phyloP scores from a whole-genome alignment of 2,888 invertebrate species.

The Strigamia transsilvanica region DNA sequence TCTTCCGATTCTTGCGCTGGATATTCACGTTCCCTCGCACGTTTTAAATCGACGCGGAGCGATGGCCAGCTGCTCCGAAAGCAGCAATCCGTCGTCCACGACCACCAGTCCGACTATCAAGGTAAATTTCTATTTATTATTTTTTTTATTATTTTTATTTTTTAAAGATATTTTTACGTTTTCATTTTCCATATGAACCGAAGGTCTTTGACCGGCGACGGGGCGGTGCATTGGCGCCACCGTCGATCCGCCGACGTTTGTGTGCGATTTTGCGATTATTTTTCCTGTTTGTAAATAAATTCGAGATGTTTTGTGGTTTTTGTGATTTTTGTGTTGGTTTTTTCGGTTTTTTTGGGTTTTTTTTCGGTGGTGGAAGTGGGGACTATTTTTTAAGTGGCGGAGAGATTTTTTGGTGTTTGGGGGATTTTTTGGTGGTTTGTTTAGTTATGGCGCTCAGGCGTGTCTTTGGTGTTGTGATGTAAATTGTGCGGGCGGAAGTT shows the following conservation, averaged over 20 bases:
- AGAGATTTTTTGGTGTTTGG: too few relatives aligned
- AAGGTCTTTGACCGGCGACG: conserved; percentile 33
- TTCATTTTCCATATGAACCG: too few relatives aligned
- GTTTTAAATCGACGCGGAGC: neutral
- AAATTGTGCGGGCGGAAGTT: too few relatives aligned
- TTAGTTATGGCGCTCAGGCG: too few relatives aligned
- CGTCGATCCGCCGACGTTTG: neutral
- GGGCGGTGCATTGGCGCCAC: conserved; percentile 2
- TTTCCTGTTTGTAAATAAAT: neutral
- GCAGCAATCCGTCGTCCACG: conserved; percentile 9
- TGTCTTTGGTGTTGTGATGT: too few relatives aligned
- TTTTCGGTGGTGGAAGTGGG: too few relatives aligned
- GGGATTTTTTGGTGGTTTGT: too few relatives aligned
- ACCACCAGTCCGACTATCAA: neutral
- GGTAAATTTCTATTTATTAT: too few relatives aligned
- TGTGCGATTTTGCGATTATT: neutral
- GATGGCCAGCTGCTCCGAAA: neutral
- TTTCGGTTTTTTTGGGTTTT: too few relatives aligned
- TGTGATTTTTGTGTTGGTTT: too few relatives aligned
- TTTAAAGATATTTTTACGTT: neutral
- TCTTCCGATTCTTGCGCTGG: neutral
- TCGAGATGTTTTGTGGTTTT: too few relatives aligned
- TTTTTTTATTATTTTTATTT: neutral
- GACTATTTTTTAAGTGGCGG: too few relatives aligned
- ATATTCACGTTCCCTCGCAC: neutral